Conservation (phyloP, 2,888 invertebrate genomes). For the Antitype chi region DNA sequence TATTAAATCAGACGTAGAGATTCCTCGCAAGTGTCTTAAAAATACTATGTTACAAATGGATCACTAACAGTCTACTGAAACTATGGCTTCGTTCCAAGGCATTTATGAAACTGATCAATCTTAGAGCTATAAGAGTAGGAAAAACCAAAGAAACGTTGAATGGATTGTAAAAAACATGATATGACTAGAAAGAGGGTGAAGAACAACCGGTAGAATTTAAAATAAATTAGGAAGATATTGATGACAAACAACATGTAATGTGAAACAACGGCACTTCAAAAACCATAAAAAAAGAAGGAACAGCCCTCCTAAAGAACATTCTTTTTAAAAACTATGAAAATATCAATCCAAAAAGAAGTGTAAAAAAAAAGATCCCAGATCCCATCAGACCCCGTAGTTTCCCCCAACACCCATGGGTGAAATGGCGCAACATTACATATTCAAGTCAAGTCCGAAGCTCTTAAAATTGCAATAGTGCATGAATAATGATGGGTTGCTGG, state of each 20-base stretch:
- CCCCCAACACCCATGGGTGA: constrained; percentile 50
- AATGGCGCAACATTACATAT: constrained; percentile 42
- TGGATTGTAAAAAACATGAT: background rate
- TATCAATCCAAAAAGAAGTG: constrained; percentile 4
- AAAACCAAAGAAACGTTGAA: background rate
- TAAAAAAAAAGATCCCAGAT: constrained; percentile 9
- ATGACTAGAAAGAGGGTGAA: background rate
- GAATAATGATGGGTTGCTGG: constrained; percentile 55
- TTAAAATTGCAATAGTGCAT: constrained; percentile 61
- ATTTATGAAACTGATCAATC: background rate
- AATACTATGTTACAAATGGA: background rate
- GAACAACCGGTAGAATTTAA: background rate
- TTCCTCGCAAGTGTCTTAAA: background rate
- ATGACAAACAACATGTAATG: background rate
- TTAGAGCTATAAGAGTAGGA: background rate
- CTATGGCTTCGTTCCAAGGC: background rate
- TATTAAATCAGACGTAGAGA: background rate
- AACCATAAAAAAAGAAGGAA: background rate
- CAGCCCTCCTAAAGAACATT: background rate
- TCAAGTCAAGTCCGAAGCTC: constrained; percentile 55
- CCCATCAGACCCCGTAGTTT: background rate
- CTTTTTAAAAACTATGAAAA: background rate
- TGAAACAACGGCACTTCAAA: background rate
- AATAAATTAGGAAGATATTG: background rate
- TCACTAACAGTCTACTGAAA: background rate